Conservation (phyloP, 2,888 invertebrate genomes). For the Drosophila melanosoma region DNA sequence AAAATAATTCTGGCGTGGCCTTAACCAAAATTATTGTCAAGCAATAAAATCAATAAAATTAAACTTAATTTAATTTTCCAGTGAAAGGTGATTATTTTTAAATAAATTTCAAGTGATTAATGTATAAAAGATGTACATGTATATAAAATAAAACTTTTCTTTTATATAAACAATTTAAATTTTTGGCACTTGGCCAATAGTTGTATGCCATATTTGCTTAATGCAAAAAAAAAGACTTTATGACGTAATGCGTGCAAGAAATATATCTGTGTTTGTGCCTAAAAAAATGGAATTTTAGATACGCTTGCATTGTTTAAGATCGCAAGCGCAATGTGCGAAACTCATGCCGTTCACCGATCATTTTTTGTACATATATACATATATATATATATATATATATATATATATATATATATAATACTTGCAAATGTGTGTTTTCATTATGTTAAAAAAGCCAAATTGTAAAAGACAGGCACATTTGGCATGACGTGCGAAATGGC, state of each 20-base stretch:
- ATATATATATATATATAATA: slow-evolving; percentile 7
- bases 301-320: slow-evolving; percentile 14
- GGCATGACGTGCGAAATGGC: slow-evolving; percentile 46
- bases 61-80: background rate
- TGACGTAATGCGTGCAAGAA: slow-evolving; percentile 58
- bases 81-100: slow-evolving; percentile 52
- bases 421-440: background rate
- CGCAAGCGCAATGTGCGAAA: slow-evolving; percentile 26
- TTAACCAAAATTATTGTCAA: slow-evolving; percentile 42
- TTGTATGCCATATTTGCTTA: slow-evolving; percentile 27
- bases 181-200: slow-evolving; percentile 53
- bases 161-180: slow-evolving; percentile 20
- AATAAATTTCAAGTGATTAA: slow-evolving; percentile 4
- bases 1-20: slow-evolving; percentile 29
- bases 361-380: background rate
- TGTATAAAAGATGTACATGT: background rate
- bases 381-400: slow-evolving; percentile 6
- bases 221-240: slow-evolving; percentile 19
- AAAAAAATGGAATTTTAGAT: slow-evolving; percentile 3
- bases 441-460: slow-evolving; percentile 18
- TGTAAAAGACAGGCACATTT: slow-evolving; percentile 57
- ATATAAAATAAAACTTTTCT: background rate
- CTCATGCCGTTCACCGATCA: slow-evolving; percentile 13
- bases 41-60: background rate
- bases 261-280: slow-evolving; percentile 11